A percentile compares a stretch with the other conserved stretches of the same genome.
phyloP scores from a whole-genome alignment of 1,140 invertebrate genomes.

The Subanguina moxae region DNA sequence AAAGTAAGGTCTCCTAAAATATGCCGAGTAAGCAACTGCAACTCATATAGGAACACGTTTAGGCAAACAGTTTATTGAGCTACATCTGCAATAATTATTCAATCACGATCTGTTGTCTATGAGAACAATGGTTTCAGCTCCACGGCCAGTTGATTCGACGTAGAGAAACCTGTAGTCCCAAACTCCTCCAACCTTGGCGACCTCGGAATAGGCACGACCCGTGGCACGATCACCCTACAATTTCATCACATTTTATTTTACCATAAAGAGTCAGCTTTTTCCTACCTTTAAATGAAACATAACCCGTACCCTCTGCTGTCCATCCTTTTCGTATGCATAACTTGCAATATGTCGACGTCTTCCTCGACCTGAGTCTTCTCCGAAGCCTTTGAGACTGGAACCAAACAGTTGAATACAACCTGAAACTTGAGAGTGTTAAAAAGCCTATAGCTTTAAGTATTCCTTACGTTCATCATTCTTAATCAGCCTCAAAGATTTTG shows the following conservation, averaged over 20 bases:
- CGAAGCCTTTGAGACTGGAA: conserved; percentile 42
- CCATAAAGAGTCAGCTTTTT: not conserved
- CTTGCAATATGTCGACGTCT: conserved; percentile 50
- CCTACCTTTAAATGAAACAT: conserved; percentile 41
- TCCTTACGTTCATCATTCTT: conserved; percentile 36
- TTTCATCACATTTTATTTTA: conserved; percentile 23
- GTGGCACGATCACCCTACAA: conserved; percentile 43
- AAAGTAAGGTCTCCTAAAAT: not conserved
- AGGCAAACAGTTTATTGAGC: not conserved
- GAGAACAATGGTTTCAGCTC: conserved; percentile 39
- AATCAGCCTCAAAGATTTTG: conserved; percentile 47
- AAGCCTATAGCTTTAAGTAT: not conserved
- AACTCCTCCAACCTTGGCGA: conserved; percentile 46
- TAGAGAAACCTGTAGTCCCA: conserved; percentile 54
- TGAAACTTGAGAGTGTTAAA: not conserved
- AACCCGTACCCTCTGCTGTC: conserved; percentile 50
- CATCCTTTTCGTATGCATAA: conserved; percentile 48
- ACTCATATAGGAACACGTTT: no score
- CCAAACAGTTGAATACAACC: conserved; percentile 50
- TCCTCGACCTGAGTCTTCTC: conserved; percentile 44
- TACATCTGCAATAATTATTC: not conserved
- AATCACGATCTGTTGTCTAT: conserved; percentile 50
- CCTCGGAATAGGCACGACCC: conserved; percentile 46
- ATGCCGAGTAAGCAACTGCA: no score
- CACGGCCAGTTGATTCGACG: conserved; percentile 39